phyloP scores from a whole-genome alignment of 2,113 vertebrate genomes.

The Merops nubicus region DNA sequence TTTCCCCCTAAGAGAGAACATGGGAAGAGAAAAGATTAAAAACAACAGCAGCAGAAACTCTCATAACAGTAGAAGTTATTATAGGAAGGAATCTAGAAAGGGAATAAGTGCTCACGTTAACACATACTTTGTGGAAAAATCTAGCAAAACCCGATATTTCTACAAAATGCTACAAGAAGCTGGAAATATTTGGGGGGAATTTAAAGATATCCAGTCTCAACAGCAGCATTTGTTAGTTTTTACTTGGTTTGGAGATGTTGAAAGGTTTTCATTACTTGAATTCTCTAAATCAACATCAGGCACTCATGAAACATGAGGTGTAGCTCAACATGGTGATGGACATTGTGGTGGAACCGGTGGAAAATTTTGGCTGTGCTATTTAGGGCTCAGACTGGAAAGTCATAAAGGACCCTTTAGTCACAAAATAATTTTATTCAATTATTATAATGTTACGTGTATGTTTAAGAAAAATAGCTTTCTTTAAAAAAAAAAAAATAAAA shows the following conservation, averaged over 20 bases:
- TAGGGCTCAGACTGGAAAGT: neutral
- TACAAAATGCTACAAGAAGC: neutral
- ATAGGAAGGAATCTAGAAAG: neutral
- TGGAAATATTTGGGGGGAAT: neutral
- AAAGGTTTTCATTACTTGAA: neutral
- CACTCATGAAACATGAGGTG: fast-evolving
- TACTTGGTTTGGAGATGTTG: neutral
- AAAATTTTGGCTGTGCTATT: neutral
- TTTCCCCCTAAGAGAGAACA: neutral
- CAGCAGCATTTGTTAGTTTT: neutral
- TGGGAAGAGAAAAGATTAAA: neutral
- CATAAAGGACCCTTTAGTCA: neutral
- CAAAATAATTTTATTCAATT: neutral
- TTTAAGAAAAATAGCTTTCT: neutral
- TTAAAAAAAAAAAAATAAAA: neutral
- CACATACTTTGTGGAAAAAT: neutral
- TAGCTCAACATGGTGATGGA: fast-evolving
- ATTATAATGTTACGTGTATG: neutral
- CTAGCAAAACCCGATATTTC: neutral
- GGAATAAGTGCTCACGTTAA: neutral
- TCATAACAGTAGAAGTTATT: neutral
- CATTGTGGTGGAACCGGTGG: neutral
- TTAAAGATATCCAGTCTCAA: neutral
- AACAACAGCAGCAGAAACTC: neutral
- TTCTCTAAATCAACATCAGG: neutral